These are phyloP conservation scores for Plotosus lineatus DNA, from an alignment of 2,113 vertebrate species.

Conservation along the genomic window DNA sequence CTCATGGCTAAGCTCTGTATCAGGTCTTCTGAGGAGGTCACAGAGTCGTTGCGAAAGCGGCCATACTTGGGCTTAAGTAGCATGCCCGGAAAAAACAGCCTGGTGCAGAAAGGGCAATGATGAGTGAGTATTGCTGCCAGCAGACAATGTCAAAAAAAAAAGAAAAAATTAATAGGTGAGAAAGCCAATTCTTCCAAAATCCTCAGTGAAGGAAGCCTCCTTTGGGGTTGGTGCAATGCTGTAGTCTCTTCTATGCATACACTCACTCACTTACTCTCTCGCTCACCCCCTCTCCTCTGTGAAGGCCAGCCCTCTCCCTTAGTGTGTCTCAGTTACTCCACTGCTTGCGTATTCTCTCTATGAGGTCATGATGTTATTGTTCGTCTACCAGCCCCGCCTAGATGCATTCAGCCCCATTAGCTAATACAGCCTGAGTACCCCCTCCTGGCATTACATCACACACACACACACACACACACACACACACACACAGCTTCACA, in stretches of 20 bases:
- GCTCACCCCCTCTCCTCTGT: slow-evolving; percentile 13
- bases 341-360: slow-evolving; percentile 49
- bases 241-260: slow-evolving; percentile 64
- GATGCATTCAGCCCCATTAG: slow-evolving; percentile 72
- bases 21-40: slow-evolving; percentile 82
- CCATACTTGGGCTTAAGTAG: slow-evolving; percentile 87
- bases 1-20: slow-evolving; percentile 82
- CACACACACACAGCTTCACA: background rate
- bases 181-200: slow-evolving; percentile 51
- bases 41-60: slow-evolving; percentile 84
- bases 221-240: slow-evolving; percentile 55
- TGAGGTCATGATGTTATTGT: slow-evolving; percentile 82
- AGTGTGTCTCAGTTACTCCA: slow-evolving; percentile 48
- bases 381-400: slow-evolving; percentile 71
- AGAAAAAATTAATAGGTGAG: slow-evolving; percentile 48
- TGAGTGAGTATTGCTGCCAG: slow-evolving; percentile 41
- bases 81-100: slow-evolving; percentile 78
- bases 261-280: slow-evolving; percentile 21
- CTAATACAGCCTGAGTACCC: slow-evolving; percentile 66
- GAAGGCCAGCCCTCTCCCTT: slow-evolving; percentile 47
- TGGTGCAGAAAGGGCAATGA: slow-evolving; percentile 57
- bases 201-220: slow-evolving; percentile 59
- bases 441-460: slow-evolving; percentile 38
- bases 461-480: slow-evolving; percentile 34
- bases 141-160: slow-evolving; percentile 28